phyloP scores from a whole-genome alignment of 2,113 vertebrate genomes.

The Alectura lathami region DNA sequence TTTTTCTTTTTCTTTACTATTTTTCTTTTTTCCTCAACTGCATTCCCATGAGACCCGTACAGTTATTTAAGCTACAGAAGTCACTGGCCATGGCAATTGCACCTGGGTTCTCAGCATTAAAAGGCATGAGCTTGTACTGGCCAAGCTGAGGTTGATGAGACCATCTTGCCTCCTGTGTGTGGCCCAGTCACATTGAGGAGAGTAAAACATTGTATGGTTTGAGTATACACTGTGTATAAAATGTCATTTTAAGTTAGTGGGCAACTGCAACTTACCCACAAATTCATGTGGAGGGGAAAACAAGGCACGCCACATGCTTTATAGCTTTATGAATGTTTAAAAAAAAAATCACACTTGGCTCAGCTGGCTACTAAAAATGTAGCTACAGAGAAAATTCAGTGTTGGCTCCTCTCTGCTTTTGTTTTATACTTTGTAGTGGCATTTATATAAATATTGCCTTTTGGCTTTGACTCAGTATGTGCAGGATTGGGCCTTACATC shows the following conservation, averaged over 20 bases:
- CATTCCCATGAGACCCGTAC: background rate
- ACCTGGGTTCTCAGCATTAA: background rate
- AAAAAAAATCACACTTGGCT: background rate
- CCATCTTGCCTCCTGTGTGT: accelerated
- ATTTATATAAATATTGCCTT: background rate
- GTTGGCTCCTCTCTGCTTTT: background rate
- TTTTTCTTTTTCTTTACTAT: background rate
- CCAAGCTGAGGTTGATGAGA: background rate
- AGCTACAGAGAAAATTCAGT: background rate
- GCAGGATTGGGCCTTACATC: background rate
- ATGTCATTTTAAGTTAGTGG: background rate
- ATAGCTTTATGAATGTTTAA: background rate
- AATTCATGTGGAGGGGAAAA: background rate
- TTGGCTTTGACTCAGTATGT: background rate
- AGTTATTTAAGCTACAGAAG: background rate
- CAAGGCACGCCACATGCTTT: background rate
- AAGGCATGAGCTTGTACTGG: background rate
- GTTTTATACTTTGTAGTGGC: background rate
- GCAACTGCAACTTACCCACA: background rate
- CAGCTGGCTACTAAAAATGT: background rate
- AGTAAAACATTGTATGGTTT: background rate
- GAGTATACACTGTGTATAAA: background rate
- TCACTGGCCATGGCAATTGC: background rate
- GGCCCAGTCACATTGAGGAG: background rate
- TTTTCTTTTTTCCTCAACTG: too few species aligned